Percentiles rank a stretch among this genome's conserved stretches.
Evolutionary conservation across 2,888 invertebrate genomes (phyloP).

Genomic region (Mythimna ferrago): DNA sequence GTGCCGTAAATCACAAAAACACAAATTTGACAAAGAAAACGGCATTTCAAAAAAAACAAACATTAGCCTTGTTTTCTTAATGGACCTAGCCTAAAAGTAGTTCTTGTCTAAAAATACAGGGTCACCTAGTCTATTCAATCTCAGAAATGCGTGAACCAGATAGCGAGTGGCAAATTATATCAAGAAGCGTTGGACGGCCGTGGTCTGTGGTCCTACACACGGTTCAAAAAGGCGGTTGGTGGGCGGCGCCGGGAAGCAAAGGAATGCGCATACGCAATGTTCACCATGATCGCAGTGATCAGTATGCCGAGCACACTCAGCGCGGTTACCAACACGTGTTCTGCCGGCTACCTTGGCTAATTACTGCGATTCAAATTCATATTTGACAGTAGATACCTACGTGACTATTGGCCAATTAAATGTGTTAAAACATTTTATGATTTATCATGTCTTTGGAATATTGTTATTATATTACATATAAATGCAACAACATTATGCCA

Average conservation of each 20-base stretch:
- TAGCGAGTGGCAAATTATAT: constrained; percentile 38
- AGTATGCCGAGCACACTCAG: constrained; percentile 82
- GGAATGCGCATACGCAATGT: constrained; percentile 86
- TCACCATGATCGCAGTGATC: constrained; percentile 75
- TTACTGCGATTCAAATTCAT: constrained; percentile 78
- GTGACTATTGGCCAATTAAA: constrained; percentile 63
- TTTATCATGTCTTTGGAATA: neutral
- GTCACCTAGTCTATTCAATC: constrained; percentile 16
- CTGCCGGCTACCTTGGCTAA: constrained; percentile 81
- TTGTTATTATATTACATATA: neutral
- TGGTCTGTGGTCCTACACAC: constrained; percentile 36
- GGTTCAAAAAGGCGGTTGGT: constrained; percentile 66
- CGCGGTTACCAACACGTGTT: constrained; percentile 84
- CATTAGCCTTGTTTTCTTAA: constrained; percentile 1
- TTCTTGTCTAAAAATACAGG: constrained; percentile 15
- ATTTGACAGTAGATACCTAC: constrained; percentile 70
- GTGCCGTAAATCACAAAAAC: neutral
- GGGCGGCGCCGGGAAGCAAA: constrained; percentile 58
- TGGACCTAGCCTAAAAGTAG: constrained; percentile 4
- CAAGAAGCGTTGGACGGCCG: constrained; percentile 26
- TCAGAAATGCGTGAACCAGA: constrained; percentile 28
- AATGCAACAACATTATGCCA: neutral
- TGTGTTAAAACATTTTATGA: constrained; percentile 24
- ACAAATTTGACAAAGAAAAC: neutral
- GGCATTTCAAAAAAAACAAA: neutral